These are phyloP conservation scores for Sialia sialis DNA, from an alignment of 2,113 vertebrate genomes.

Conservation along the genomic window DNA sequence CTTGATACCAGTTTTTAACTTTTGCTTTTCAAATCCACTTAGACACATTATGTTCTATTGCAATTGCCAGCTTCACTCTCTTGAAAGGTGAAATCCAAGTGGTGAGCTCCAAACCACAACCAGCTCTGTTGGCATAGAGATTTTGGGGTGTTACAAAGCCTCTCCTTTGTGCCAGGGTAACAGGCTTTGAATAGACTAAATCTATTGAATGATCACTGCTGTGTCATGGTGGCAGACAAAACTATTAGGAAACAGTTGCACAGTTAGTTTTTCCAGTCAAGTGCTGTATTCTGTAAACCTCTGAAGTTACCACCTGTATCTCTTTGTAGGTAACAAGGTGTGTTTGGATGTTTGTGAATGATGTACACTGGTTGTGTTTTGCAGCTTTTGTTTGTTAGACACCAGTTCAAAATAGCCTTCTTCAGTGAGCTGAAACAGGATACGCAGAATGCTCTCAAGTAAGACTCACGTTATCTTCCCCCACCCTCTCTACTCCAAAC, in stretches of 20 bases:
- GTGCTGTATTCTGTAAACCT: not conserved
- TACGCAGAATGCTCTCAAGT: slow-evolving; percentile 97
- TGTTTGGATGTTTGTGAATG: not conserved
- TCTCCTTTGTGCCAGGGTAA: not conserved
- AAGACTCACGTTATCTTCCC: slow-evolving; percentile 42
- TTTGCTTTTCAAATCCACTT: not conserved
- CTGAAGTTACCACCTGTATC: not conserved
- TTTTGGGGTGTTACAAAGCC: not conserved
- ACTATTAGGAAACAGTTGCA: not conserved
- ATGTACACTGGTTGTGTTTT: slow-evolving; percentile 35
- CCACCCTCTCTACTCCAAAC: not conserved
- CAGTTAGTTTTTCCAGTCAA: not conserved
- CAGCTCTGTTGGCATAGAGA: not conserved
- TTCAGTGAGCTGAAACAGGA: slow-evolving; percentile 98
- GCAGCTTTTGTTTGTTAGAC: slow-evolving; percentile 96
- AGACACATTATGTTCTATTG: not conserved
- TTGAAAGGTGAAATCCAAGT: not conserved
- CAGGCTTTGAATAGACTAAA: not conserved
- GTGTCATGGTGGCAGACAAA: accelerated
- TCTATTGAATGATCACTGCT: not conserved
- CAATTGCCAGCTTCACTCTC: not conserved
- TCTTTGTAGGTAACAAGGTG: not conserved
- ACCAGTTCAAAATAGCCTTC: slow-evolving; percentile 99
- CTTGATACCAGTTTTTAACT: not conserved
- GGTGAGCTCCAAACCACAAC: not conserved